Conservation (phyloP, 2,797 vertebrate genomes). For the Anas capensis region DNA sequence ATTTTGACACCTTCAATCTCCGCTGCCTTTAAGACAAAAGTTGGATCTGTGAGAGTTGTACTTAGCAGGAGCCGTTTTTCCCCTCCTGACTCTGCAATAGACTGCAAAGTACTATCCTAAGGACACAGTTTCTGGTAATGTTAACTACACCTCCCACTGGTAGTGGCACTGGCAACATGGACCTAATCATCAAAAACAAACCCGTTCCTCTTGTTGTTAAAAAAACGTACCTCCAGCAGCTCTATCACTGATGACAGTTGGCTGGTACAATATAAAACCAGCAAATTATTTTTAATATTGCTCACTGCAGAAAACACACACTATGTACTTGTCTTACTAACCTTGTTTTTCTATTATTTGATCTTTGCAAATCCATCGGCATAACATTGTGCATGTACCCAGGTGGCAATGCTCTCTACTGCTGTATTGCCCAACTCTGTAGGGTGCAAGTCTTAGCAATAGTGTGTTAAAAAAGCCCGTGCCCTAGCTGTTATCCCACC, state of each 20-base stretch:
- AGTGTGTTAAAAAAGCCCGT: rapidly evolving
- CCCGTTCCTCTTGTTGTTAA: not conserved
- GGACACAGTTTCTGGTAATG: not conserved
- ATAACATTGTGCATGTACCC: not conserved
- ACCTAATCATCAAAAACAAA: not conserved
- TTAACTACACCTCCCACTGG: not conserved
- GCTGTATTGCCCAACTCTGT: not conserved
- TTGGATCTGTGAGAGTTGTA: not conserved
- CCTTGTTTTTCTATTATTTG: not conserved
- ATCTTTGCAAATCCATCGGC: not conserved
- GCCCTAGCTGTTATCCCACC: not conserved
- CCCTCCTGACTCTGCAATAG: not conserved
- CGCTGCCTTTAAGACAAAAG: constrained; percentile 33
- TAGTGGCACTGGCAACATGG: not conserved
- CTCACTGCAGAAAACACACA: not conserved
- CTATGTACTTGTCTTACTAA: not conserved
- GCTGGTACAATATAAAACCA: not conserved
- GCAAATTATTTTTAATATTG: not conserved
- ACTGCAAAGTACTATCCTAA: not conserved
- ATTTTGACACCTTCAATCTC: constrained; percentile 71
- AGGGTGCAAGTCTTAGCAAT: not conserved
- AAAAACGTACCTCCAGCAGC: not conserved
- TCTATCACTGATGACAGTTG: not conserved
- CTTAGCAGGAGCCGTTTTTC: not conserved
- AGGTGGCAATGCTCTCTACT: not conserved